Base-by-base conservation (phyloP, 2,888 invertebrate genomes). In the Sclerodermus sp. region DNA sequence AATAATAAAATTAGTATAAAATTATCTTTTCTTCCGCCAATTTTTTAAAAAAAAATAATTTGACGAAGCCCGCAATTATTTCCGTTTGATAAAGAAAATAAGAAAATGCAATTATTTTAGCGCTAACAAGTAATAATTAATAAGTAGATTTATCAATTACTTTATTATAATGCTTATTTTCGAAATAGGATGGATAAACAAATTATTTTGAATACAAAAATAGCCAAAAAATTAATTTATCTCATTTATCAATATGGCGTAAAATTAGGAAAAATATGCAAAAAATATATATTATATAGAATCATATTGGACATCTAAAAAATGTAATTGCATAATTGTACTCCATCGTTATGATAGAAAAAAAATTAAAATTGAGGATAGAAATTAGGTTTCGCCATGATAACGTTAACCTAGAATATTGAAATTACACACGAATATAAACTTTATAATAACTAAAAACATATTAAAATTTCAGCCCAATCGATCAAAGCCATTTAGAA, bases 401-500 rank as follows among this genome's bases (percentile, higher is more conserved):
- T 17, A 18, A 40, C 15, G 3, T 12, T 40, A 13, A 40, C 40
- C 3, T 40, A n/a, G 40, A 13, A 13, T 40, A 8, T 40, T 16
- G 18, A 40, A 16, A n/a, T 15, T 40, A 6, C 12, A n/a, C n/a
- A 40, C 18, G 16, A 17, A 40, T 18, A 40, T 15, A 40, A 6
- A 4, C n/a, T 15, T 40, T 18, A 40, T 40, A 16, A 5, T 4
- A 8, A 13, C 13, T 40, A 12, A 40, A 40, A 40, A 40, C 18
- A 13, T 40, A 40, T 15, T 17, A 12, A 18, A 15, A 12, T 13
- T 40, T 40, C 18, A 36, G 15, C 13, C 38, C 12, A 45, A 23
- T 39, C 45, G 45, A 45, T 45, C 37, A 1, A 45, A 17, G 37
- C 15, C 37, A n/a, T 29, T 6, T 13, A 6, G 39, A 38, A 37